Conservation (phyloP, 1,140 invertebrate genomes). For the Pachyrhynchus sulphureomaculatus region DNA sequence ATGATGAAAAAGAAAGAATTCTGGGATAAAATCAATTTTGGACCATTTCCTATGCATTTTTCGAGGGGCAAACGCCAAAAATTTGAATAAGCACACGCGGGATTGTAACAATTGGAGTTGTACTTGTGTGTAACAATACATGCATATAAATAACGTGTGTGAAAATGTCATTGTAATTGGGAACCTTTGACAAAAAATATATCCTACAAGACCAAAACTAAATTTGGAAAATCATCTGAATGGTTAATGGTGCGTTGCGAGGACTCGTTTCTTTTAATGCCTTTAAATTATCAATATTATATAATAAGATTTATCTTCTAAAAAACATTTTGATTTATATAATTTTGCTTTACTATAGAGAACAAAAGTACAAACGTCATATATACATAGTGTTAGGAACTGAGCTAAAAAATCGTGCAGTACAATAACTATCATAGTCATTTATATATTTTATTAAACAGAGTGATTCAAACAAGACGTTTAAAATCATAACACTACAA, state of each 20-base stretch:
- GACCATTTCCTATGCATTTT: conserved; percentile 22
- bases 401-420: background rate
- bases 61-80: conserved; percentile 13
- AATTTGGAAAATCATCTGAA: conserved; percentile 19
- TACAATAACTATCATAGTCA: background rate
- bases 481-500: too few relatives aligned
- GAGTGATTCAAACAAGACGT: too few relatives aligned
- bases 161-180: conserved; percentile 39
- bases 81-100: conserved; percentile 43
- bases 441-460: too few relatives aligned
- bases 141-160: conserved; percentile 43
- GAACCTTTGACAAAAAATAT: conserved; percentile 39
- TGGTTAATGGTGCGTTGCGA: conserved; percentile 6
- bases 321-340: background rate
- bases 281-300: too few relatives aligned
- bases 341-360: too few relatives aligned
- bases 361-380: background rate
- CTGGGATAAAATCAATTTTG: conserved; percentile 26
- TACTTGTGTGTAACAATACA: conserved; percentile 44
- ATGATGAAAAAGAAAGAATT: conserved; percentile 25
- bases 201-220: conserved; percentile 10
- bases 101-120: conserved; percentile 37
- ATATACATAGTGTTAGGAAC: background rate
- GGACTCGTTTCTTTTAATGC: too few relatives aligned
- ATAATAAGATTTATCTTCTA: background rate